Evolutionary conservation across 2,797 vertebrate species (phyloP).

Genomic region (Brachyalestes nurse): DNA sequence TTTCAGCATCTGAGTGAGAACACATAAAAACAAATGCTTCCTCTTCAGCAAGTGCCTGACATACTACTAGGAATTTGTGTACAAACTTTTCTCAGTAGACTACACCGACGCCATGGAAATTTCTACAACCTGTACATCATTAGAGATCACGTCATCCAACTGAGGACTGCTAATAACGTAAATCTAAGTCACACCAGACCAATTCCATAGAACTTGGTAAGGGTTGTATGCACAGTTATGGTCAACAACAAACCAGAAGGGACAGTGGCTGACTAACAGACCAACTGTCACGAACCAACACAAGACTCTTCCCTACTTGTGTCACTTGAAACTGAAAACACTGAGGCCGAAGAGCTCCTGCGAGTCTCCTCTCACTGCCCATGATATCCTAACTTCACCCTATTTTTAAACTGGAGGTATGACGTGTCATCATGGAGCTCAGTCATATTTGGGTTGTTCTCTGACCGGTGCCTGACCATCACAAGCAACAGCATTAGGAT

Average conservation of each 20-base stretch:
- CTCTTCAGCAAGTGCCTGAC: too few relatives aligned
- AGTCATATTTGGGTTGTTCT: constrained; percentile 48
- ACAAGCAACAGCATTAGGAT: background rate
- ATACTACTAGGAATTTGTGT: too few relatives aligned
- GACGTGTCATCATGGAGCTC: constrained; percentile 54
- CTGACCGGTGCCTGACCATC: background rate
- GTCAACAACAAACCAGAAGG: background rate
- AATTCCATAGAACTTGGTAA: background rate
- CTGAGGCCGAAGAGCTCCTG: background rate
- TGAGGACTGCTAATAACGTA: background rate
- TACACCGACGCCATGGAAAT: background rate
- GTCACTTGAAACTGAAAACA: constrained; percentile 21
- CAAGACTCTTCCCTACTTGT: background rate
- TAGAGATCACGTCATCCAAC: background rate
- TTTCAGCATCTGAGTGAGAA: too few relatives aligned
- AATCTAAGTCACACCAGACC: background rate
- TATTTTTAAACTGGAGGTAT: constrained; percentile 54
- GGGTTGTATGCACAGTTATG: background rate
- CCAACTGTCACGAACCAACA: background rate
- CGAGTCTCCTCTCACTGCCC: constrained; percentile 19
- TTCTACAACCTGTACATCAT: background rate
- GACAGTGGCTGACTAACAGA: background rate
- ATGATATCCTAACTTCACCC: constrained; percentile 35
- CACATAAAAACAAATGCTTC: too few relatives aligned
- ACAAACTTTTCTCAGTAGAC: background rate